These are phyloP conservation scores for Circaetus gallicus DNA, from an alignment of 2,113 vertebrate species.

Conservation along the genomic window DNA sequence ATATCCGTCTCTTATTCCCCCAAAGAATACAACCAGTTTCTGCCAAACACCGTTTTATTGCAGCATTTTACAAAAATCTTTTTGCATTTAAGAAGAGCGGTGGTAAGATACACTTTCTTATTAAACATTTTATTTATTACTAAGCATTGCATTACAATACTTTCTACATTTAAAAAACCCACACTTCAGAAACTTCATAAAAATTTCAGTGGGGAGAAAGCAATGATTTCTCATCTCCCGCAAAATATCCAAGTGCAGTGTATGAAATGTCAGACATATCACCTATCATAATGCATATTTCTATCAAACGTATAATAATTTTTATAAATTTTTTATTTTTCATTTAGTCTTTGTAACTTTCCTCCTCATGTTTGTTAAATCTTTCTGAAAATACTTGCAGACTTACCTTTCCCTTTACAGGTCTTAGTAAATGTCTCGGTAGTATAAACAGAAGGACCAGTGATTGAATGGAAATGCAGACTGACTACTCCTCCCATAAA, in stretches of 20 bases:
- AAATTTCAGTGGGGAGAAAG: background rate
- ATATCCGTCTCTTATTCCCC: background rate
- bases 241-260: background rate
- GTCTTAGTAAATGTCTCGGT: background rate
- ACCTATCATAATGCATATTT: background rate
- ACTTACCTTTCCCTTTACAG: background rate
- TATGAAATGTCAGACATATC: background rate
- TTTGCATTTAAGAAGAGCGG: slow-evolving; percentile 82
- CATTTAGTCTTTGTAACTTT: background rate
- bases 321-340: background rate
- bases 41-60: slow-evolving; percentile 23
- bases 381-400: background rate
- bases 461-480: background rate
- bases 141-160: background rate
- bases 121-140: background rate
- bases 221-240: background rate
- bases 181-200: background rate
- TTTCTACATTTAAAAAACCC: background rate
- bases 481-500: background rate
- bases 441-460: background rate
- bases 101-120: slow-evolving; percentile 71
- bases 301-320: background rate
- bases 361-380: background rate
- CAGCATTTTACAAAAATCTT: slow-evolving; percentile 79
- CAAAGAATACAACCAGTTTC: background rate